Conservation (phyloP, 2,888 invertebrate species). For the Pherbina coryleti region DNA sequence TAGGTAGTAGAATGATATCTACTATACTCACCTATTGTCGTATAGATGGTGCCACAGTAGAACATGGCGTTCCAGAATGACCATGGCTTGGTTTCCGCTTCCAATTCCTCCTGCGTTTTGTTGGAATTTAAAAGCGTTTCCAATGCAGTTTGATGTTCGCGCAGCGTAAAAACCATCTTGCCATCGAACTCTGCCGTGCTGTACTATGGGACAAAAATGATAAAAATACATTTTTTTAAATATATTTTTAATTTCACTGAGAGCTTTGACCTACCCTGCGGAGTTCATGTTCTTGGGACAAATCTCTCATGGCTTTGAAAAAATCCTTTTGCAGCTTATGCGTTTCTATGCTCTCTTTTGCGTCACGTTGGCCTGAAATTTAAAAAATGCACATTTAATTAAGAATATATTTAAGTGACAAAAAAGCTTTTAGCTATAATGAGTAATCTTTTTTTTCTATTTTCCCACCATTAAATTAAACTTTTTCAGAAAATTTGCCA, state of each 20-base stretch:
- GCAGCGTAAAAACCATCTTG: conserved; percentile 69
- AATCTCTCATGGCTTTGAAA: conserved; percentile 57
- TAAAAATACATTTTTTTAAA: background rate
- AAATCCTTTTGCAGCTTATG: conserved; percentile 57
- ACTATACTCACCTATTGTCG: conserved; percentile 83
- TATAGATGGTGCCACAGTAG: conserved; percentile 88
- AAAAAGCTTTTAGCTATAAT: no score
- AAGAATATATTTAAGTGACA: no score
- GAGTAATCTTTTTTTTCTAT: no score
- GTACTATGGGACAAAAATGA: conserved; percentile 42
- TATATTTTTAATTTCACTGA: background rate
- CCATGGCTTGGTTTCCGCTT: conserved; percentile 72
- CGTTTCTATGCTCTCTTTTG: conserved; percentile 45
- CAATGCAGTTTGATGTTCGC: conserved; percentile 73
- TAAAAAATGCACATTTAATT: no score
- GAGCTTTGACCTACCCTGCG: conserved; percentile 50
- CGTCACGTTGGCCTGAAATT: conserved; percentile 51
- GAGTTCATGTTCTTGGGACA: conserved; percentile 66
- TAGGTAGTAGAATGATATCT: background rate
- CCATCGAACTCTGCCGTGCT: conserved; percentile 70
- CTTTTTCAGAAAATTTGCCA: no score
- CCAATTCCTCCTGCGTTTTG: conserved; percentile 54
- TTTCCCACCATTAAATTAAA: no score
- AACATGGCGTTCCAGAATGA: conserved; percentile 89
- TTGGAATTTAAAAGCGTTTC: conserved; percentile 55